Conservation (phyloP, 1,140 invertebrate genomes). For the Pinna nobilis region DNA sequence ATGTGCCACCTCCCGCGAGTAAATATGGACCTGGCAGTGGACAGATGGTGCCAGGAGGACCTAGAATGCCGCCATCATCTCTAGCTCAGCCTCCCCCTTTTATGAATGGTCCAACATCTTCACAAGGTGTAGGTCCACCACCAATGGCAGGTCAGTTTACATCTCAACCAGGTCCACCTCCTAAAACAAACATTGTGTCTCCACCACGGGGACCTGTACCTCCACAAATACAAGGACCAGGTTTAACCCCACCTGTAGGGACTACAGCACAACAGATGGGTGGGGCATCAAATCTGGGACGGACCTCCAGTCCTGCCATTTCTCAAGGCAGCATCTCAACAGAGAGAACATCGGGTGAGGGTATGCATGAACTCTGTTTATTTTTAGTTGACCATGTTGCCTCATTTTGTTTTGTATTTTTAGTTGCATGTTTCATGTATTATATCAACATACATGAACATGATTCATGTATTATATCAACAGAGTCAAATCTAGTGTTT, state of each 20-base stretch:
- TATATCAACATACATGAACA: background rate
- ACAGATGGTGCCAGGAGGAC: no score
- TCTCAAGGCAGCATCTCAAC: background rate
- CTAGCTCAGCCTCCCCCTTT: background rate
- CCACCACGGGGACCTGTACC: background rate
- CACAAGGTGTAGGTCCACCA: background rate
- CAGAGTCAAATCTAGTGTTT: no score
- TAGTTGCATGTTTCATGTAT: background rate
- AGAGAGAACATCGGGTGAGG: background rate
- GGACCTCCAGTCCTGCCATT: background rate
- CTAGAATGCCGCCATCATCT: background rate
- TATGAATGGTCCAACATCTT: conserved; percentile 22
- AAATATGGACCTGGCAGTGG: background rate
- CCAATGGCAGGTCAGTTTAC: background rate
- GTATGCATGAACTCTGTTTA: background rate
- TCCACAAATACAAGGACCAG: background rate
- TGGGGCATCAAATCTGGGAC: conserved; percentile 6
- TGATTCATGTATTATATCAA: background rate
- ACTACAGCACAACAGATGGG: no score
- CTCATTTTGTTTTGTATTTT: background rate
- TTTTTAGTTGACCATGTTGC: background rate
- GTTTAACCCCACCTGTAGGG: no score
- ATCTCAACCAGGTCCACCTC: background rate
- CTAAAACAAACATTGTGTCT: background rate
- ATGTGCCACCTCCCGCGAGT: conserved; percentile 3